phyloP scores from a whole-genome alignment of 2,113 vertebrate genomes.

The Saguinus midas region DNA sequence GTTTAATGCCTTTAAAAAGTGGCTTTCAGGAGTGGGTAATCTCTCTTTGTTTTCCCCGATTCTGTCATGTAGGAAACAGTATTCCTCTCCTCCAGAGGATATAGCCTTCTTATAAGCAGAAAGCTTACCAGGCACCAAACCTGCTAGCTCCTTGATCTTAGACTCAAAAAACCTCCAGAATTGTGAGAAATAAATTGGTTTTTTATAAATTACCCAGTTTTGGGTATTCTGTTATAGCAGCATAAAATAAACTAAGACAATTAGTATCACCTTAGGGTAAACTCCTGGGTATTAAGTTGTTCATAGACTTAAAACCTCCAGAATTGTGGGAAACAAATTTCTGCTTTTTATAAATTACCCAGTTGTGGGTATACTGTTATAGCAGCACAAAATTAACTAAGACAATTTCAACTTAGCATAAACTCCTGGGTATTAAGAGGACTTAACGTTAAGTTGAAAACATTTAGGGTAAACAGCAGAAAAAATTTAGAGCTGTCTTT shows the following conservation, averaged over 20 bases:
- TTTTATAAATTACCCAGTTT: background rate
- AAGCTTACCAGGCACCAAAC: background rate
- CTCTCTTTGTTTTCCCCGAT: background rate
- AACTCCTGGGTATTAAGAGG: no score
- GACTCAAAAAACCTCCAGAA: background rate
- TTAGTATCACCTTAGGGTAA: background rate
- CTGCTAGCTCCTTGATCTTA: background rate
- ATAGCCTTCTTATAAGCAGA: background rate
- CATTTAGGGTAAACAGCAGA: no score
- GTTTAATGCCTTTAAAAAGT: background rate
- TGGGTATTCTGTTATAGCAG: background rate
- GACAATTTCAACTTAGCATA: no score
- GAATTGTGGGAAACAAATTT: no score
- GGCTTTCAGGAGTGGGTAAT: background rate
- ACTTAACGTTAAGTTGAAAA: no score
- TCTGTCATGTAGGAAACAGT: background rate
- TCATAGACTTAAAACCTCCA: background rate
- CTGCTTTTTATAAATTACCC: no score
- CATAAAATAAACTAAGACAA: background rate
- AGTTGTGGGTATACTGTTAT: no score
- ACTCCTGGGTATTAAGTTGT: background rate
- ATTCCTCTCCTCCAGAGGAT: background rate
- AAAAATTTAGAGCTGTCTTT: background rate
- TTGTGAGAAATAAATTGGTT: background rate
- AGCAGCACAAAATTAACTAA: no score